Percentiles rank a stretch among this genome's conserved stretches.
Conservation (phyloP, 2,888 invertebrate genomes). For the Daptonema setosum region DNA sequence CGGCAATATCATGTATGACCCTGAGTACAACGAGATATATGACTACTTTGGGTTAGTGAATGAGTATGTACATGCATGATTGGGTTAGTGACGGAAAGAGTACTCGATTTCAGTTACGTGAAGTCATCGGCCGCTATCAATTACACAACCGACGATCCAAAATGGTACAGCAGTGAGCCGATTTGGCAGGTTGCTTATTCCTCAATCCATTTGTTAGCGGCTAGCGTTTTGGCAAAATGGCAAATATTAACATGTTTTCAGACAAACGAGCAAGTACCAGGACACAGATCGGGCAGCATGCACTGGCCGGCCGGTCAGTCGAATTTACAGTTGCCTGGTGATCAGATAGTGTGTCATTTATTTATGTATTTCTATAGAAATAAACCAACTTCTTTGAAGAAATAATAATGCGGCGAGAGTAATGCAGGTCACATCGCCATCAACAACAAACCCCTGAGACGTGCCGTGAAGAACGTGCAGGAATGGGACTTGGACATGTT, state of each 20-base stretch:
- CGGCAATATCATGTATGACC: not conserved
- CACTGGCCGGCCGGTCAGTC: not conserved
- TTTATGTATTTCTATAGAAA: too few species aligned
- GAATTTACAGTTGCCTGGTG: too few species aligned
- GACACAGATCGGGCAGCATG: not conserved
- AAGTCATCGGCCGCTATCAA: too few species aligned
- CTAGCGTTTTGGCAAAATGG: too few species aligned
- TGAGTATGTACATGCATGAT: not conserved
- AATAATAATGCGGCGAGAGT: too few species aligned
- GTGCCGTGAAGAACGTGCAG: not conserved
- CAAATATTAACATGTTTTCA: not conserved
- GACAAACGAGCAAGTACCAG: not conserved
- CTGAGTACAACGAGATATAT: not conserved
- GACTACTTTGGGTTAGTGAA: not conserved
- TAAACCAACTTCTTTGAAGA: too few species aligned
- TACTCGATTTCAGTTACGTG: too few species aligned
- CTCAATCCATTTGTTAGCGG: too few species aligned
- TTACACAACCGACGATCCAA: not conserved
- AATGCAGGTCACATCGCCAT: too few species aligned
- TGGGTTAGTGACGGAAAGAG: too few species aligned
- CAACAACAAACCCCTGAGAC: not conserved
- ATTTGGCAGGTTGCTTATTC: not conserved
- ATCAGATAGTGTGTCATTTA: too few species aligned
- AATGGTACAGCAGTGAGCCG: not conserved
- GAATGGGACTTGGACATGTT: not conserved